phyloP scores from a whole-genome alignment of 2,113 vertebrate genomes.

The Stigmatopora argus region DNA sequence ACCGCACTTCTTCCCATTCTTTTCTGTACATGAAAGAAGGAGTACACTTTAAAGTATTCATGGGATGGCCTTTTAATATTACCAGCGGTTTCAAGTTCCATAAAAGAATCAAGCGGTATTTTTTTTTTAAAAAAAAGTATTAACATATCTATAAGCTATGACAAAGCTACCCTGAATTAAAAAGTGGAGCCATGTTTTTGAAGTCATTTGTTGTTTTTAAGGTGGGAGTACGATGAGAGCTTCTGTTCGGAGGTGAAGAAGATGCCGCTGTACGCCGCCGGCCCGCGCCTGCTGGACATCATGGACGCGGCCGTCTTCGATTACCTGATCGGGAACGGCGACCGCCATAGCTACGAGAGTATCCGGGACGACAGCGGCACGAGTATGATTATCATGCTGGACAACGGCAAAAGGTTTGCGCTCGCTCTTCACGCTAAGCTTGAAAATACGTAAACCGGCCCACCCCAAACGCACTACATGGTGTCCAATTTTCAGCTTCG shows the following conservation, averaged over 20 bases:
- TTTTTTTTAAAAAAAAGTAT: not conserved
- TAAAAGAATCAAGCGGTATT: too few species aligned
- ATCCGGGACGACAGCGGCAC: constrained; percentile 96
- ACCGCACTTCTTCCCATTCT: too few species aligned
- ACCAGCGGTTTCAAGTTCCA: too few species aligned
- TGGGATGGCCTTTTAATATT: too few species aligned
- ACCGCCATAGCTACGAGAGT: constrained; percentile 97
- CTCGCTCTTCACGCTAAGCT: not conserved
- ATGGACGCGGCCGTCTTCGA: constrained; percentile 95
- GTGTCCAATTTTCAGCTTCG: constrained; percentile 74
- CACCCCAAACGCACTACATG: not conserved
- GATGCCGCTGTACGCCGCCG: constrained; percentile 90
- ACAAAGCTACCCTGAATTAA: not conserved
- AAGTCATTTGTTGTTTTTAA: not conserved
- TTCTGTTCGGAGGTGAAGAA: constrained; percentile 98
- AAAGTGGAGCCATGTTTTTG: not conserved
- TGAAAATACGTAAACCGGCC: not conserved
- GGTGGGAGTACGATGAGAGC: constrained; percentile 98
- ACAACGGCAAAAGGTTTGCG: constrained; percentile 93
- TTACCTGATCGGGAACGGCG: constrained; percentile 94
- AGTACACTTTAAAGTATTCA: too few species aligned
- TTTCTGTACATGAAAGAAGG: too few species aligned
- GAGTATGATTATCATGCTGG: constrained; percentile 96
- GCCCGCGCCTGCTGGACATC: constrained; percentile 89
- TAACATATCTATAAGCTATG: not conserved